A percentile compares a stretch with the other conserved stretches of the same genome.
Evolutionary conservation across 2,888 invertebrate genomes (phyloP).

Genomic region (Arctia plantaginis): DNA sequence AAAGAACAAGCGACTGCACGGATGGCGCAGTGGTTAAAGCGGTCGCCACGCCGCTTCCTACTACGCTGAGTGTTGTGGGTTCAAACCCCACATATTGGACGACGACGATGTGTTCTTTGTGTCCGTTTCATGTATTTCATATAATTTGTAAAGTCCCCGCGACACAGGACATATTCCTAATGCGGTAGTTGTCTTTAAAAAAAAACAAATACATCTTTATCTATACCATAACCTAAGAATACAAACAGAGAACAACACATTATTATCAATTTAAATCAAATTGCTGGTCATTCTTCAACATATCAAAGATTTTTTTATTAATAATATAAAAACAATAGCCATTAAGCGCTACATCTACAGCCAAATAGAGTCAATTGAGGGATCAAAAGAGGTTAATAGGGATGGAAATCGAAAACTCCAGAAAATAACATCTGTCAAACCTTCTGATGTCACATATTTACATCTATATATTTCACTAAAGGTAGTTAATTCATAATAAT

Average conservation of each 20-base stretch:
- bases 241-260: background rate
- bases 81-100: no score
- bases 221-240: background rate
- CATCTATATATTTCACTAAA: background rate
- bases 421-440: background rate
- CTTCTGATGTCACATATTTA: background rate
- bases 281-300: background rate
- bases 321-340: background rate
- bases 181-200: no score
- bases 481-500: background rate
- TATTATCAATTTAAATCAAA: background rate
- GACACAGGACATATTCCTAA: no score
- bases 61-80: no score
- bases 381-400: conserved; percentile 8
- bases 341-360: background rate
- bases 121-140: no score
- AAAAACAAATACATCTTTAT: background rate
- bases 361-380: conserved; percentile 11
- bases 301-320: background rate
- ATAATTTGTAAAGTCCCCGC: no score
- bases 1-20: no score
- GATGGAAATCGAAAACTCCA: background rate
- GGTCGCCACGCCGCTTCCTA: no score
- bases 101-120: no score
- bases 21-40: no score